Percentiles rank a stretch among this genome's conserved stretches.
phyloP scores from a whole-genome alignment of 92 coral and sea anemone genomes.

The Micromussa lordhowensis region DNA sequence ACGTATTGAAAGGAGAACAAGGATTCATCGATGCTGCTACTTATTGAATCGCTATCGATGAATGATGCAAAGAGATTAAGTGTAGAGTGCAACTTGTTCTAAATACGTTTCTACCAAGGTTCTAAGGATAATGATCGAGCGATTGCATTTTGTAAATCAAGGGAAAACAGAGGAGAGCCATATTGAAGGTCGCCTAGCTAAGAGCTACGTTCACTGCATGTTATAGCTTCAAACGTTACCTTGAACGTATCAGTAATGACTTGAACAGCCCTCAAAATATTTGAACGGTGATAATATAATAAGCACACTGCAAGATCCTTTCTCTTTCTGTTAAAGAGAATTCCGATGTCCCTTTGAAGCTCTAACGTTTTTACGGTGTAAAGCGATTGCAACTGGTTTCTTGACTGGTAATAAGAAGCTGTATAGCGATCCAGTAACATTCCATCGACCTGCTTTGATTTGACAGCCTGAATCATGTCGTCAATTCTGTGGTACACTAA shows the following conservation, averaged over 20 bases:
- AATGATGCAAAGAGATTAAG: no score
- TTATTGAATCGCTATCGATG: no score
- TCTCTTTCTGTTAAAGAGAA: background rate
- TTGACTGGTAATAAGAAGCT: slow-evolving; percentile 2
- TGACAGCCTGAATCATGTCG: slow-evolving; percentile 5
- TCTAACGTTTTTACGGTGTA: slow-evolving; percentile 5
- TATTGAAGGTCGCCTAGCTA: background rate
- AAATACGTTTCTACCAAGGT: no score
- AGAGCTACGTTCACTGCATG: no score
- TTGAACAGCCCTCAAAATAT: slow-evolving; percentile 14
- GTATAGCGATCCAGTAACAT: slow-evolving; percentile 18
- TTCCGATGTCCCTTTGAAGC: slow-evolving; percentile 9
- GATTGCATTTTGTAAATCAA: background rate
- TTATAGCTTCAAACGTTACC: background rate
- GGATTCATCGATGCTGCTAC: no score
- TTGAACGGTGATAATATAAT: background rate
- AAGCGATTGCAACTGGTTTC: background rate
- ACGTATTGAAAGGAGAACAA: no score
- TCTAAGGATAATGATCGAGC: no score
- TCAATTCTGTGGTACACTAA: slow-evolving; percentile 5
- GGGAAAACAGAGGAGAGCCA: background rate
- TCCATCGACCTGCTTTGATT: slow-evolving; percentile 2
- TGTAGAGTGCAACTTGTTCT: no score
- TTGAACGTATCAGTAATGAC: background rate
- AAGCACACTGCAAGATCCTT: background rate